These are phyloP conservation scores for Chrysolina americana DNA, from an alignment of 2,888 invertebrate genomes.

Conservation along the genomic window DNA sequence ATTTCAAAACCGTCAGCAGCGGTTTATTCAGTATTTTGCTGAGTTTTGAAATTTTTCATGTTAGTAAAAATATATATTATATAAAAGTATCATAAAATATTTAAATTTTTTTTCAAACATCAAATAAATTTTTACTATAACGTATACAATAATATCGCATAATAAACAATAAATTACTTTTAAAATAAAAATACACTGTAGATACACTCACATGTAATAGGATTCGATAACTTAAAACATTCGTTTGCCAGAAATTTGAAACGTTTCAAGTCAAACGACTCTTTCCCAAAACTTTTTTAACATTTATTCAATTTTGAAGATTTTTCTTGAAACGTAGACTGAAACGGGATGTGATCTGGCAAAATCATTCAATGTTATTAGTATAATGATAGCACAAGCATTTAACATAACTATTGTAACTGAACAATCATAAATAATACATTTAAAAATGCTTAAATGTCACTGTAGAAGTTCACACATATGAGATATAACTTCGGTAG, in stretches of 20 bases:
- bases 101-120: slow-evolving; percentile 53
- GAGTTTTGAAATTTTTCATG: slow-evolving; percentile 47
- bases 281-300: background rate
- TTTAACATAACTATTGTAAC: slow-evolving; percentile 53
- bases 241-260: slow-evolving; percentile 13
- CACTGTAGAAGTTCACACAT: slow-evolving; percentile 54
- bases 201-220: slow-evolving; percentile 49
- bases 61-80: slow-evolving; percentile 56
- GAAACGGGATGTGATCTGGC: slow-evolving; percentile 30
- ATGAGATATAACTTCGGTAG: slow-evolving; percentile 44
- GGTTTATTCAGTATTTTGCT: slow-evolving; percentile 34
- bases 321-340: slow-evolving; percentile 48
- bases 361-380: slow-evolving; percentile 48
- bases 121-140: slow-evolving; percentile 52
- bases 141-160: slow-evolving; percentile 53
- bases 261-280: slow-evolving; percentile 5
- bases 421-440: slow-evolving; percentile 52
- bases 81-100: slow-evolving; percentile 57
- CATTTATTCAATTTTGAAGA: slow-evolving; percentile 39
- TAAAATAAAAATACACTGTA: slow-evolving; percentile 53
- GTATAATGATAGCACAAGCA: slow-evolving; percentile 50
- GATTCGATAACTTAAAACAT: slow-evolving; percentile 20
- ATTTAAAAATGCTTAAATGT: slow-evolving; percentile 57
- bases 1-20: slow-evolving; percentile 42
- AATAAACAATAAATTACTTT: slow-evolving; percentile 53